Percentiles rank a stretch among this genome's conserved stretches.
Evolutionary conservation across 1,140 invertebrate species (phyloP).

Genomic region (Musca domestica): DNA sequence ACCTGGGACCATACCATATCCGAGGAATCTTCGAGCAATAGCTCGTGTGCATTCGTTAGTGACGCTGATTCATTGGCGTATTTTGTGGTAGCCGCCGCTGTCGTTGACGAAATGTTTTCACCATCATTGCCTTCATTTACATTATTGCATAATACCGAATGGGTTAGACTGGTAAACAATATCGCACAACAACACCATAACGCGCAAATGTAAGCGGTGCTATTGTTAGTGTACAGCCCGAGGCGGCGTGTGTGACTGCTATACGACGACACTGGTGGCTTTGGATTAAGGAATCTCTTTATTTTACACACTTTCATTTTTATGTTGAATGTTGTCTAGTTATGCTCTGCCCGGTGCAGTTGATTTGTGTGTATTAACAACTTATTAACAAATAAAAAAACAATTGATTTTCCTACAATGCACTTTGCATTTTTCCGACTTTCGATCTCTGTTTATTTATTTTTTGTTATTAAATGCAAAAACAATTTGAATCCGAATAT

Average conservation of each 20-base stretch:
- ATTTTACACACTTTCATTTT: slow-evolving; percentile 4
- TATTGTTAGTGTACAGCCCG: too few species aligned
- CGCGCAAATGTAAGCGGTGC: not conserved
- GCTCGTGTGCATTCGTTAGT: slow-evolving; percentile 21
- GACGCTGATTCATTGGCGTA: slow-evolving; percentile 47
- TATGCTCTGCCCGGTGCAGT: not conserved
- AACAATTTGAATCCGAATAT: too few species aligned
- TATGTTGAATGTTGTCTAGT: not conserved
- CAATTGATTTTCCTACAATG: not conserved
- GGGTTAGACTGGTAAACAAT: slow-evolving; percentile 22
- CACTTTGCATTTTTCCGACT: not conserved
- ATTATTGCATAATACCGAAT: slow-evolving; percentile 26
- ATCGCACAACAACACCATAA: slow-evolving; percentile 12
- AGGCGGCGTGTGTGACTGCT: too few species aligned
- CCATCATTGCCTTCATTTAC: slow-evolving; percentile 7
- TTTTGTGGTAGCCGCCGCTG: slow-evolving; percentile 28
- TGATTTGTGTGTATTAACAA: not conserved
- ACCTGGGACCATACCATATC: slow-evolving; percentile 46
- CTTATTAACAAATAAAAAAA: not conserved
- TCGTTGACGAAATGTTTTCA: slow-evolving; percentile 5
- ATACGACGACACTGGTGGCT: not conserved
- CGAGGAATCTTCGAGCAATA: slow-evolving; percentile 23
- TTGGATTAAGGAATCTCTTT: not conserved
- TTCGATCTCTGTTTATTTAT: slow-evolving; percentile 2
- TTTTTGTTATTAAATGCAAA: not conserved